Percentiles rank a stretch among this genome's conserved stretches.
phyloP scores from a whole-genome alignment of 2,113 vertebrate genomes.

The Cyprinus carpio region DNA sequence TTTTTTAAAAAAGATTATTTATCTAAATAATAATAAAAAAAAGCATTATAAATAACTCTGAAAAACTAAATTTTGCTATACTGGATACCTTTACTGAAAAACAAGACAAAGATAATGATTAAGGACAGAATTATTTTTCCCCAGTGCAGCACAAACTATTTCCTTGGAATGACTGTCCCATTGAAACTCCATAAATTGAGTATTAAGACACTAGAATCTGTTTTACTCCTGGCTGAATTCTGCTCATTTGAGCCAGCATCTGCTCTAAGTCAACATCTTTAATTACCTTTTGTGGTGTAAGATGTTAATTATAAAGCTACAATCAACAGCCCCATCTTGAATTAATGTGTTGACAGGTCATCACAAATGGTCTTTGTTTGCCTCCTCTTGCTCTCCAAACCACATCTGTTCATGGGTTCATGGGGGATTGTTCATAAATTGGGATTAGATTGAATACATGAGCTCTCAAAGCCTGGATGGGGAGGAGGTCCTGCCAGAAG shows the following conservation, averaged over 20 bases:
- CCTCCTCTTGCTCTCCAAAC: constrained; percentile 27
- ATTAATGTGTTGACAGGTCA: constrained; percentile 50
- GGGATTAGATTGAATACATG: constrained; percentile 45
- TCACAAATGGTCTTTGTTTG: constrained; percentile 37
- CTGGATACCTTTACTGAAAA: too few relatives aligned
- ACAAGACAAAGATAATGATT: not conserved
- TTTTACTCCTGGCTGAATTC: constrained; percentile 11
- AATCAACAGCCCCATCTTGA: constrained; percentile 48
- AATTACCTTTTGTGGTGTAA: constrained; percentile 42
- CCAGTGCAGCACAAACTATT: not conserved
- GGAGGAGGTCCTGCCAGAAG: not conserved
- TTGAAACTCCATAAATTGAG: not conserved
- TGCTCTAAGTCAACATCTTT: constrained; percentile 41
- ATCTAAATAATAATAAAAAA: too few relatives aligned
- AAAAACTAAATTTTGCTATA: too few relatives aligned
- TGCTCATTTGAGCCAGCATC: constrained; percentile 18
- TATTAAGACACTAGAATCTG: not conserved
- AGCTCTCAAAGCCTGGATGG: constrained; percentile 23
- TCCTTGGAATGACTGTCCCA: not conserved
- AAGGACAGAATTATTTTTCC: not conserved
- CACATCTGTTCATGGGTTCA: constrained; percentile 39
- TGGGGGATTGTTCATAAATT: constrained; percentile 35
- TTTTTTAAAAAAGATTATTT: too few relatives aligned
- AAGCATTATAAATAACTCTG: too few relatives aligned
- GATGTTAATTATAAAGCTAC: constrained; percentile 42